Evolutionary conservation across 2,797 vertebrate genomes (phyloP), one percentile per base, ranked within the genome.

Genomic region (Crocodylus rhombifer): DNA sequence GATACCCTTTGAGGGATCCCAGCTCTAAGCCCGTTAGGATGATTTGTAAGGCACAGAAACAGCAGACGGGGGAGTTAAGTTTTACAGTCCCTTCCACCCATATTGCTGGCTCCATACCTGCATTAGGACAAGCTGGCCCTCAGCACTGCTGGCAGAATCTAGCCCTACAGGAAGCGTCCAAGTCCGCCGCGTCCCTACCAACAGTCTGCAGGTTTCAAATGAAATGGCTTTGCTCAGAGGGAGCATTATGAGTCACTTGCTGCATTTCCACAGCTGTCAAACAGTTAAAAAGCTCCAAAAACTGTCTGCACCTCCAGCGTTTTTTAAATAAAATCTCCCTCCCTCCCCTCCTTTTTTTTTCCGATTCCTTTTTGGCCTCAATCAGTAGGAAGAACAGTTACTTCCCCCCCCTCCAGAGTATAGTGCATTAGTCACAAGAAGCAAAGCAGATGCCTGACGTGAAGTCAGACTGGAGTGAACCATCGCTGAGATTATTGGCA

Each of bases 401-500:
- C 91, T 88, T 36, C 33, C 67, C 28, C 18, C n/a, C n/a, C 30
- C 18, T n/a, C n/a, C 28, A 28, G 15, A 67, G 62, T 80, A 86
- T 6, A 20, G 85, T 4, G 25, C 85, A 92, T 92, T 82, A 87
- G 91, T 94, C 92, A 94, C 86, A 77, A 93, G 78, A 84, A 95
- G 81, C 2, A 76, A 64, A 84, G 89, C 81, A 80, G 64, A 77
- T 10, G 88, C 79, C 71, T 87, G 61, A 73, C 81, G 55, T 80
- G 95, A 94, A 94, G 93, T 93, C 33, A 93, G 87, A 87, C 18
- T 82, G 16, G 17, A 26, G 20, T n/a, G 56, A 56, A 18, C 75
- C 90, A 87, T 80, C 94, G 92, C 65, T 94, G 90, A 42, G 93
- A 65, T 95, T 91, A 83, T 82, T 91, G 80, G 92, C 95, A 93